Percentiles rank a stretch among this genome's conserved stretches.
phyloP scores from a whole-genome alignment of 2,888 invertebrate species.

The Campopleginae sp. region DNA sequence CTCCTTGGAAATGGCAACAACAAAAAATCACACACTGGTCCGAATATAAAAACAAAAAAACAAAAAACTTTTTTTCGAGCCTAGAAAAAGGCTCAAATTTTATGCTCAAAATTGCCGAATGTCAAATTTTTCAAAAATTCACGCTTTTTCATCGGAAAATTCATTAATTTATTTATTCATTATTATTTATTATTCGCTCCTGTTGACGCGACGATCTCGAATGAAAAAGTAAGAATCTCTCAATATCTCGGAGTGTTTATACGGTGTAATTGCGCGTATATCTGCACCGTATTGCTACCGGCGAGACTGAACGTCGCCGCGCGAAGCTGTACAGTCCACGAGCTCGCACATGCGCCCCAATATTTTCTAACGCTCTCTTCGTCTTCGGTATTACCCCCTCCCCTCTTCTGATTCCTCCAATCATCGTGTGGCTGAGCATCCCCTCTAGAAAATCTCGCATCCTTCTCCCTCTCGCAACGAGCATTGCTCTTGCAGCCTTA shows the following conservation, averaged over 20 bases:
- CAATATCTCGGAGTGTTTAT: not conserved
- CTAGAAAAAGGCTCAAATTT: not conserved
- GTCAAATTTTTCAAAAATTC: no score
- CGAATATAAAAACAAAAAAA: not conserved
- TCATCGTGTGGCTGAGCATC: conserved; percentile 36
- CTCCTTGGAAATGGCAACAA: no score
- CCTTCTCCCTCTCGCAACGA: conserved; percentile 43
- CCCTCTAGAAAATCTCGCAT: conserved; percentile 39
- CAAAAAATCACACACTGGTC: not conserved
- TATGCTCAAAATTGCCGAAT: not conserved
- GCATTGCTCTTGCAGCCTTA: conserved; percentile 14
- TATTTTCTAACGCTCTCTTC: conserved; percentile 65
- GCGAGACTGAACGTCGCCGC: conserved; percentile 82
- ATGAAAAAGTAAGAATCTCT: not conserved
- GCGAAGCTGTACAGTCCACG: conserved; percentile 74
- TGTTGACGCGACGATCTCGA: conserved; percentile 3
- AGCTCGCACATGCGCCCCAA: conserved; percentile 75
- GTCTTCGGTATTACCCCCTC: conserved; percentile 63
- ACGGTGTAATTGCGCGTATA: conserved; percentile 81
- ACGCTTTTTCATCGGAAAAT: no score
- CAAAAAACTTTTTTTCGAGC: conserved; percentile 1
- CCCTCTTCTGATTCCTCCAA: conserved; percentile 61
- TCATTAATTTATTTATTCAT: no score
- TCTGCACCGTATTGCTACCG: conserved; percentile 81
- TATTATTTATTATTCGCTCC: no score